Evolutionary conservation across 2,888 invertebrate genomes (phyloP), one percentile per base, ranked within the genome.

Genomic region (Onthophagus sagittarius): DNA sequence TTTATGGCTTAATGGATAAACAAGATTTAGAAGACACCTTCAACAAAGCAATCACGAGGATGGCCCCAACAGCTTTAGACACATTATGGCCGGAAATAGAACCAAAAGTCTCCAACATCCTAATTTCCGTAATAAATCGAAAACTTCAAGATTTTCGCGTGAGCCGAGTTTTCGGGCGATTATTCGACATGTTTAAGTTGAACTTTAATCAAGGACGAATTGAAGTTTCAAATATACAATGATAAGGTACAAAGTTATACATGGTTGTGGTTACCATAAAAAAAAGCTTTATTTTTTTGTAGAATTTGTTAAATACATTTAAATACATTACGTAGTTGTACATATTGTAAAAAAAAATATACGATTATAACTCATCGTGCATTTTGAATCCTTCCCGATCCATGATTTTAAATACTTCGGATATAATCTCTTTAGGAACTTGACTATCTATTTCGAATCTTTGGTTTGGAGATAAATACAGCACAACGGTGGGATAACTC

Each of bases 401-500:
- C 11, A 75, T 73, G 15, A 75, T 69, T 62, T 63, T 70, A 31
- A 71, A 71, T 6, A 75, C 75, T 15, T 73, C 71, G 23, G 62
- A 63, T 14, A 75, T 69, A 9, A 75, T 75, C 53, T 75, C 73
- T n/a, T 72, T 73, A 64, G 75, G 73, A 71, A 71, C 67, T 67
- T 75, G 75, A n/a, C 72, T 72, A 64, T 75, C 62, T 11, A 75
- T 75, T 63, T 75, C 69, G 15, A 69, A 75, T 62, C 32, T 75
- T 71, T 82, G 78, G 15, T 76, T 76, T 2, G 83, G 80, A 0
- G 84, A 81, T 32, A 84, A 77, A 78, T 88, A 90, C 72, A 89
- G 83, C 67, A 86, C 83, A 5, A 92, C 85, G 4, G 90, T 87
- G 0, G 92, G 92, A 81, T 91, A 92, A 23, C 88, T 88, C 62